Conservation (phyloP, 1,140 invertebrate species). For the Sminthurinus signatus region DNA sequence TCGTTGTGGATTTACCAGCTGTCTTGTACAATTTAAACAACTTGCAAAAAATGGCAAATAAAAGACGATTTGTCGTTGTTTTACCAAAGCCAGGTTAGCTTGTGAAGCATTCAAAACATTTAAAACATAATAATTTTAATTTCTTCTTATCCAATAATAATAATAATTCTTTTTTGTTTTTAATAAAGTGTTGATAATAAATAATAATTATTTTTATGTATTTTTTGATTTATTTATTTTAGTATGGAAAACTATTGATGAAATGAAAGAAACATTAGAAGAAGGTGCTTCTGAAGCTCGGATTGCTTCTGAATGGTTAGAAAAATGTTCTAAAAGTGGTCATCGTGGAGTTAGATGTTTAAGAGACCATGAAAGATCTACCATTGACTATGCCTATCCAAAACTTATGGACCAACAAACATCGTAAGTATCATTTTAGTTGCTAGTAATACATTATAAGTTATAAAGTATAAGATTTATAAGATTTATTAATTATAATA, state of each 20-base stretch:
- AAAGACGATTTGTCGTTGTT: conserved; percentile 29
- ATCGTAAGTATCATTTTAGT: conserved; percentile 1
- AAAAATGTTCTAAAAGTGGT: conserved; percentile 10
- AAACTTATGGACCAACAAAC: conserved; percentile 9
- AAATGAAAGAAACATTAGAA: conserved; percentile 26
- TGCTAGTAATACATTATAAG: no score
- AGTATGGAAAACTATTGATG: conserved; percentile 26
- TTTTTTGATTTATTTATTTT: conserved; percentile 7
- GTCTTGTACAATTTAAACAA: conserved; percentile 19
- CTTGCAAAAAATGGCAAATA: conserved; percentile 22
- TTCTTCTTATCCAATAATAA: no score
- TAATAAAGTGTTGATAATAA: no score
- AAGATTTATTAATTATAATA: no score
- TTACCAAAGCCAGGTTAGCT: conserved; percentile 29
- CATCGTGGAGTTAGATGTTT: conserved; percentile 19
- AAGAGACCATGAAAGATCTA: conserved; percentile 16
- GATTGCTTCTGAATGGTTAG: conserved; percentile 24
- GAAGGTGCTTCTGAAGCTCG: conserved; percentile 20
- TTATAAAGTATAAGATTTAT: no score
- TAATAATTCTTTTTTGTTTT: no score
- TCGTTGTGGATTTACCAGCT: conserved; percentile 32
- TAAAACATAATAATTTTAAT: no score
- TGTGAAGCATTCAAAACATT: no score
- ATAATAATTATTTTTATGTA: background rate
- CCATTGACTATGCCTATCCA: conserved; percentile 12